Base-by-base conservation (phyloP, 2,888 invertebrate species). In the Clanis bilineata region DNA sequence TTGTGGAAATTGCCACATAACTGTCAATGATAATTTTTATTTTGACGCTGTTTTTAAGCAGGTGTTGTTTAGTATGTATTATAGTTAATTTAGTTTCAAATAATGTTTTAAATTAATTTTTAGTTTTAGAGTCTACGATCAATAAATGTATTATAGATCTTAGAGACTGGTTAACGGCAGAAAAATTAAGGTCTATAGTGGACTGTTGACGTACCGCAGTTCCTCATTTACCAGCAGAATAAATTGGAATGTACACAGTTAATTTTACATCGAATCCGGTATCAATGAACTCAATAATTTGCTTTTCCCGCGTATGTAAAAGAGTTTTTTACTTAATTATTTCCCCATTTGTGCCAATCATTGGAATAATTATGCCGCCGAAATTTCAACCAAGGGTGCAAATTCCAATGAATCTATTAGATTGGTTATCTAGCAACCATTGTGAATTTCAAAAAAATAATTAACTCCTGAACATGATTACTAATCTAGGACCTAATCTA, bases 1-100 rank as follows among this genome's bases (percentile, higher is more conserved):
- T 45, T 44, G 57, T 51, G 51, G 51, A 51, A 51, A 51, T 51
- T 51, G 51, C 51, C 51, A 51, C 32, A 18, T 51, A 32, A 51
- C 51, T 51, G 51, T 32, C 51, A 3, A 51, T 51, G 32, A 32
- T 51, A 51, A 51, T 51, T 25, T 15, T 39, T 12, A 58, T 38
- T 38, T 59, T 41, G 25, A 54, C 51, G 58, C 51, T 41, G 23
- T 3, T 39, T 25, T 59, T 59, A 54, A 44, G 28, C 32, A 51
- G 51, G 51, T 51, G 32, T 51, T 51, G 51, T 51, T 51, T 51
- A 32, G 28, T 32, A 10, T 51, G 9, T 15, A 28, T 47, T 47
- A 15, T 32, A 12, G 5, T 36, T 10, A 28, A 18, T 51, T 32
- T 10, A 4, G 18, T 51, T 32, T 28, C 9, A 4, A 3, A 51